Evolutionary conservation across 2,888 invertebrate genomes (phyloP), one percentile per base, ranked within the genome.

Genomic region (Lithophane leautieri): DNA sequence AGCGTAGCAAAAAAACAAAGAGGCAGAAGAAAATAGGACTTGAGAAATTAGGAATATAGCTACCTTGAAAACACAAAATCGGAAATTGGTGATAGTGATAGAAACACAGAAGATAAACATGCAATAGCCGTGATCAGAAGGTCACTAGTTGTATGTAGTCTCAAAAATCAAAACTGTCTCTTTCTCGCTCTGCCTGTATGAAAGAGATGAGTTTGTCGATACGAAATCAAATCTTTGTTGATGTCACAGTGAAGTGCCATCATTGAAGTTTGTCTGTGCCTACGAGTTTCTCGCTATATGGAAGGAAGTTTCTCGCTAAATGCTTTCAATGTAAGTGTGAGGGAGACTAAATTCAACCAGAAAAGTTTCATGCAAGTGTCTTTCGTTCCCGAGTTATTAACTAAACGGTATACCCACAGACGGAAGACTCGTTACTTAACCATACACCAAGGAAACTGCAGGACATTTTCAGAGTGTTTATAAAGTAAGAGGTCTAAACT

Each of bases 241-340:
- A 70, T 34, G 16, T 40, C 47, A 40, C 14, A 6, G 19, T 42
- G 40, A 19, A 22, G 22, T 50, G 16, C 65, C 22, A 2, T 22
- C 2, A 9, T 47, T 47, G 40, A 70, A 71, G 40, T 70, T 52
- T 4, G 16, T 28, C 2, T 52, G 14, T 25, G 16, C 25, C 54
- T 54, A 19, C n/a, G 7, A n/a, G n/a, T n/a, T 56, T 34, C 42
- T 19, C n/a, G 54, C 77, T 63, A 65, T 54, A 75, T 63, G 34
- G n/a, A n/a, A n/a, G 42, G n/a, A 72, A 73, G 28, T 44, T 56
- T 34, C 42, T 19, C n/a, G 54, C 77, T 63, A 65, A 63, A 75
- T 63, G 34, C 74, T 54, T 58, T 47, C 56, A 47, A 74, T 34
- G 47, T 56, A 28, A 47, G 58, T 50, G 52, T 76, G 25, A 28